Evolutionary conservation across 2,797 vertebrate genomes (phyloP).

Genomic region (Sebastes vulpes): DNA sequence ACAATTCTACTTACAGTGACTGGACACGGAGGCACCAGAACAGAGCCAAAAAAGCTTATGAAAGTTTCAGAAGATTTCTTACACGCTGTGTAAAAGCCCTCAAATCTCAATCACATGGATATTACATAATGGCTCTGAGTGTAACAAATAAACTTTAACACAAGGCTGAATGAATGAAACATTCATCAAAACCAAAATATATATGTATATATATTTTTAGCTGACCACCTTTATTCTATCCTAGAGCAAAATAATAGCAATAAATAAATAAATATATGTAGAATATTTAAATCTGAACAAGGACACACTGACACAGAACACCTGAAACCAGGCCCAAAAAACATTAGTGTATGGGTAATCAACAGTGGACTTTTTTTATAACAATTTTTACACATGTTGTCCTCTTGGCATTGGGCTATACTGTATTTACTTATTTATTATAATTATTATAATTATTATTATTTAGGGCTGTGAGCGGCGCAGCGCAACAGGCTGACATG

Average conservation of each 20-base stretch:
- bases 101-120: slow-evolving; percentile 40
- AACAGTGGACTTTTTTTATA: neutral
- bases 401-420: neutral
- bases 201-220: neutral
- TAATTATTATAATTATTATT: neutral
- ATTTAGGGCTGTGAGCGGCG: no score
- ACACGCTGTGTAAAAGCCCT: slow-evolving; percentile 18
- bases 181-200: neutral
- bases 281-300: neutral
- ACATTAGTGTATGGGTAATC: neutral
- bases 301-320: neutral
- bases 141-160: neutral
- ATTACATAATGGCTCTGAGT: slow-evolving; percentile 20
- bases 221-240: neutral
- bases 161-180: neutral
- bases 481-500: no score
- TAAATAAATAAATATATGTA: neutral
- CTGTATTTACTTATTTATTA: neutral
- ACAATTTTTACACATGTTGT: neutral
- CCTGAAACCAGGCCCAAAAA: neutral
- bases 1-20: slow-evolving; percentile 24
- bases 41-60: slow-evolving; percentile 26
- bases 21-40: slow-evolving; percentile 8
- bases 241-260: neutral
- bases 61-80: slow-evolving; percentile 40